Evolutionary conservation across 2,888 invertebrate species (phyloP).

Genomic region (Acronicta alni): DNA sequence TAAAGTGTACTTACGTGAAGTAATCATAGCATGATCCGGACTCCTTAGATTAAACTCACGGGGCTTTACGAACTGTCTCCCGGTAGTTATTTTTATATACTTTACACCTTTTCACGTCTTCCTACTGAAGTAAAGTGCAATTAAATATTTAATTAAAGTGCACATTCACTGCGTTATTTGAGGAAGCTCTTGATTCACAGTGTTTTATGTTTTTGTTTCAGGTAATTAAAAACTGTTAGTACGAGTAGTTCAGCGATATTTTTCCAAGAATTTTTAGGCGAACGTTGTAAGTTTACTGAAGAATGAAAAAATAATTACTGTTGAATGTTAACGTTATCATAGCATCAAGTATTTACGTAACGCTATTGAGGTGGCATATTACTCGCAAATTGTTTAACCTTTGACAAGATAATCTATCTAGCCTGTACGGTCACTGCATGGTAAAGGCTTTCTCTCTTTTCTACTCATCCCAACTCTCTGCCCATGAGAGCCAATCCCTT

Average conservation of each 20-base stretch:
- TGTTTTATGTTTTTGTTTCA: constrained; percentile 6
- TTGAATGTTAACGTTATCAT: no score
- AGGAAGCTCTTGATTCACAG: constrained; percentile 8
- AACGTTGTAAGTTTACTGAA: no score
- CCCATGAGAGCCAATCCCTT: no score
- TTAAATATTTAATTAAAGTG: constrained; percentile 46
- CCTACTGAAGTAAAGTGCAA: constrained; percentile 24
- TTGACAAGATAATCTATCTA: no score
- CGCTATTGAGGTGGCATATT: no score
- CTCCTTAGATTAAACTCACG: constrained; percentile 25
- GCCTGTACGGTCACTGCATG: no score
- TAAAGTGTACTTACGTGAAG: constrained; percentile 9
- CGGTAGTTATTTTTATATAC: constrained; percentile 25
- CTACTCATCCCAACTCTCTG: no score
- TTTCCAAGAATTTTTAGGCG: constrained; percentile 1
- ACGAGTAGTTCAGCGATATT: background rate
- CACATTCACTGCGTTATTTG: constrained; percentile 21
- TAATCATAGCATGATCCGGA: constrained; percentile 23
- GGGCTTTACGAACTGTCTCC: constrained; percentile 9
- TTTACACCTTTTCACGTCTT: constrained; percentile 31
- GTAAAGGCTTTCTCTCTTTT: no score
- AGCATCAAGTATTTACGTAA: background rate
- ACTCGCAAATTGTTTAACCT: no score
- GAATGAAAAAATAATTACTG: no score
- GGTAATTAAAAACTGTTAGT: constrained; percentile 4